phyloP scores from a whole-genome alignment of 2,888 invertebrate species.

The Cephus sareptanus region DNA sequence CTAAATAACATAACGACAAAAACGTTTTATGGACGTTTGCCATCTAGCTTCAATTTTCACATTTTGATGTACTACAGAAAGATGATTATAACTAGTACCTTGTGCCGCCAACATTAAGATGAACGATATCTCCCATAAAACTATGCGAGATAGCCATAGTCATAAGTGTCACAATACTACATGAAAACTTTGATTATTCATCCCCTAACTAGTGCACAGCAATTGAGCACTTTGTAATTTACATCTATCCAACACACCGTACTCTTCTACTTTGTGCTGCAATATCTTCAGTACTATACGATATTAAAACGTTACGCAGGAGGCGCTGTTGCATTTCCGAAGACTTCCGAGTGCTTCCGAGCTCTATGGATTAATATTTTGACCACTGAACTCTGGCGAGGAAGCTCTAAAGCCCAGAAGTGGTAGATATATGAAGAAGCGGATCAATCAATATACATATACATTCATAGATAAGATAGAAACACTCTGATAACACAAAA shows the following conservation, averaged over 20 bases:
- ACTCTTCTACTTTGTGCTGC: background rate
- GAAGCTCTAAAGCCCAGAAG: background rate
- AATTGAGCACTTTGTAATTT: background rate
- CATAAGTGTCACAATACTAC: background rate
- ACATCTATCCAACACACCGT: background rate
- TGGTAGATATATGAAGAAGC: background rate
- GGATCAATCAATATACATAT: too few relatives aligned
- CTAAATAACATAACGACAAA: background rate
- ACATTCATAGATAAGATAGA: too few relatives aligned
- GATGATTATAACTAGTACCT: constrained; percentile 70
- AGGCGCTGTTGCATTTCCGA: background rate
- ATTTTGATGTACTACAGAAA: background rate
- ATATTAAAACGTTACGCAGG: background rate
- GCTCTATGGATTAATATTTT: background rate
- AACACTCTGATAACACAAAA: too few relatives aligned
- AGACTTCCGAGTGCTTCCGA: background rate
- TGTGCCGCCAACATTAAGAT: constrained; percentile 95
- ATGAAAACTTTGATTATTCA: background rate
- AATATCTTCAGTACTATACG: background rate
- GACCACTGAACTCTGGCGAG: background rate
- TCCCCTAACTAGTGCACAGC: background rate
- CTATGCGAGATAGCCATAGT: constrained; percentile 65
- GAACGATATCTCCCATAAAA: constrained; percentile 80
- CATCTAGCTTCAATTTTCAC: background rate
- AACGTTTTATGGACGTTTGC: background rate